Base-by-base conservation (phyloP, 1,140 invertebrate genomes). In the Hypsibius dujardini region DNA sequence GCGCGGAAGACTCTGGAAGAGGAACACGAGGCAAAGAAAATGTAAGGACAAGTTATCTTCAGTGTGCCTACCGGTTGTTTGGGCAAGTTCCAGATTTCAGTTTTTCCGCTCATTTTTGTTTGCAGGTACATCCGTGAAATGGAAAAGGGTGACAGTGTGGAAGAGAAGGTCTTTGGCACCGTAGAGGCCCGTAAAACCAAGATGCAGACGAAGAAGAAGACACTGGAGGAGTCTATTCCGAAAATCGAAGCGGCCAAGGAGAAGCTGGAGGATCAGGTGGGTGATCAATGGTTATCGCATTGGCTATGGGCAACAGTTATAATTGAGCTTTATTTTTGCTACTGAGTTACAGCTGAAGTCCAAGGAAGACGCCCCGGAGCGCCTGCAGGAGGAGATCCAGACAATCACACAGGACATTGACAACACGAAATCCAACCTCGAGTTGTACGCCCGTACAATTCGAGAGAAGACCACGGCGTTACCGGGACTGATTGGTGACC, bases 381-480 rank as follows among this genome's bases (percentile, higher is more conserved):
- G 88, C 74, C 87, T 87, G 78, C 78, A 81, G 59, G 83, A 84
- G 71, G 83, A 86, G 72, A 90, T 92, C 69, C 80, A 84, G 72
- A 87, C 90, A 72, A 85, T 87, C 73, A 82, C 86, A 74, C 77
- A 76, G 12, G 78, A 86, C 47, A 79, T 86, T 47, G 80, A 81
- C 46, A 78, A 79, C 45, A 67, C 3, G 3, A 45, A 67, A 7
- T 12, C 12, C 3, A 67, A 67, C 3, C 12, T 15, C 62, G 62
- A 15, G 7, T 42, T 15, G 62, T 12, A 15, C 3, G 62, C 12
- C 12, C 12, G 12, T 42, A 12, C 12, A 12, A 67, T 45, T 15
- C 62, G 45, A 15, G 12, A 7, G 42, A 12, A 67, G 62, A 45
- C 62, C 3, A 42, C 7, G 50, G 50, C 7, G 50, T n/a, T 56